A percentile compares a stretch with the other conserved stretches of the same genome.
Evolutionary conservation across 1,140 invertebrate species (phyloP).

Genomic region (Macrotrachela quadricornifera): DNA sequence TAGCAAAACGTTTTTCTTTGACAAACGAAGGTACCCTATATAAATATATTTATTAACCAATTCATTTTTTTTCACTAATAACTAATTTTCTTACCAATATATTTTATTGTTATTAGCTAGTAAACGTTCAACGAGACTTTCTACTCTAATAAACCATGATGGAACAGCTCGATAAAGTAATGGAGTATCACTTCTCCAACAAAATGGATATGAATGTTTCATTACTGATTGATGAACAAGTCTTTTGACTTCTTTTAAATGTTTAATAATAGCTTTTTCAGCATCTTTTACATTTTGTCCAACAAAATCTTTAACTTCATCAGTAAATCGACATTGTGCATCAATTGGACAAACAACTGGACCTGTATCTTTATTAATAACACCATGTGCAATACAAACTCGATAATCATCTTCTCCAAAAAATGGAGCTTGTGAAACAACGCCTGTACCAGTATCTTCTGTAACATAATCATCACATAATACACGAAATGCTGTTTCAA

Average conservation of each 20-base stretch:
- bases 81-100: constrained; percentile 50
- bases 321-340: constrained; percentile 59
- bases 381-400: constrained; percentile 20
- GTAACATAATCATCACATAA: constrained; percentile 78
- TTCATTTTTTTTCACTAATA: no score
- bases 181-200: constrained; percentile 95
- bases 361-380: constrained; percentile 33
- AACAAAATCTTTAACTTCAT: constrained; percentile 63
- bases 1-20: constrained; percentile 92
- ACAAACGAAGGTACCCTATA: constrained; percentile 58
- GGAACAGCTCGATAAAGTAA: constrained; percentile 93
- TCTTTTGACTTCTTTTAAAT: constrained; percentile 50
- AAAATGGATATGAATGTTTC: constrained; percentile 94
- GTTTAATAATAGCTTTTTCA: constrained; percentile 61
- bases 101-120: constrained; percentile 57
- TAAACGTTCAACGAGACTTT: constrained; percentile 59
- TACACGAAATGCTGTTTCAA: constrained; percentile 56
- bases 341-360: constrained; percentile 75
- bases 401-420: constrained; percentile 59
- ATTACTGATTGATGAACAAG: constrained; percentile 51
- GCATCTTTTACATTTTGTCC: constrained; percentile 79
- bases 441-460: constrained; percentile 84
- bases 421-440: constrained; percentile 95
- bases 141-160: constrained; percentile 91
- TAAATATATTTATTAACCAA: no score